Evolutionary conservation across 2,888 invertebrate species (phyloP), one percentile per base, ranked within the genome.

Genomic region (Scaptomyza caliginosa): DNA sequence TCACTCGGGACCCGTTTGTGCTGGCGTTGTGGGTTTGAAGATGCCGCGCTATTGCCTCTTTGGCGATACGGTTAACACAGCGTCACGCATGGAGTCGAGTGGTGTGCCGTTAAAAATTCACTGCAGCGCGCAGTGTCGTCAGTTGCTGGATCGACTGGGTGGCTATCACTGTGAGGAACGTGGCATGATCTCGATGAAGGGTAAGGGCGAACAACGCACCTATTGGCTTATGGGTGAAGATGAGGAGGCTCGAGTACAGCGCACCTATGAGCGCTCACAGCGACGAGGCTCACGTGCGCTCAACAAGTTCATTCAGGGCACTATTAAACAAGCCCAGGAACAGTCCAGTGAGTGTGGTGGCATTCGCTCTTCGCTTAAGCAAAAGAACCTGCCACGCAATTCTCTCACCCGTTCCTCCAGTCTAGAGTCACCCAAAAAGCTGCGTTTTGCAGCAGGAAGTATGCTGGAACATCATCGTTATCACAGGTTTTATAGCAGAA

Each of bases 1-100:
- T 64, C 98, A 98, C 92, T 96, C 98, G 39, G 96, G 97, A 6
- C 96, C 97, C 0, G 97, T 97, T 11, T 97, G 97, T 86, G 97
- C 97, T 0, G 98, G 97, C 1, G 97, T 98, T 0, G 97, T 98
- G 0, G 97, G 97, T 0, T 92, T 96, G 4, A 98, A 97, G 92
- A 98, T 98, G 97, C 98, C 98, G 0, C 93, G 98, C 42, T 98
- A 97, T 88, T 98, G 97, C 86, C 92, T 98, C 3, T 98, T 98
- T 86, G 98, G 98, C 0, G 98, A 98, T 88, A 98, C 98, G 0
- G 98, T 98, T 1, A 98, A 97, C 88, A 97, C 97, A 0, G 96
- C 97, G 1, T 96, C 96, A 59, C 93, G 97, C 17, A 96, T 97
- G 93, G 97, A 97, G 91, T 96, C 96, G 0, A 96, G 96, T 0